Evolutionary conservation across 2,797 vertebrate genomes (phyloP).

Genomic region (Lophotriccus pileatus): DNA sequence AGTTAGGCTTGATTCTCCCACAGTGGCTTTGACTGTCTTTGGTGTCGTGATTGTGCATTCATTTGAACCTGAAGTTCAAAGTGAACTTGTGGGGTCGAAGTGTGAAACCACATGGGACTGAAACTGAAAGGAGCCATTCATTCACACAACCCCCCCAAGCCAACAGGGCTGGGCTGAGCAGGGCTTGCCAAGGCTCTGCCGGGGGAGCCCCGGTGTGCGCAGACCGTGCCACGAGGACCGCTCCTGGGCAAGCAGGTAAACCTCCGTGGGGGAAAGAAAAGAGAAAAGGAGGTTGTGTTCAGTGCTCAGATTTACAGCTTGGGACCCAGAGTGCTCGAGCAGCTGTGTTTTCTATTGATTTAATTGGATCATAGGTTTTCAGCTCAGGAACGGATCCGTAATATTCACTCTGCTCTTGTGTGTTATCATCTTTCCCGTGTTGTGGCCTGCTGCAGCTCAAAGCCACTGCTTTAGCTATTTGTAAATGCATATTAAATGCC

Average conservation of each 20-base stretch:
- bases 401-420: background rate
- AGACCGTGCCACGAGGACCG: accelerated
- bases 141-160: background rate
- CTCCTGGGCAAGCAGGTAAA: background rate
- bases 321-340: background rate
- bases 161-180: background rate
- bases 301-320: background rate
- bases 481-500: background rate
- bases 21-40: background rate
- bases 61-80: constrained; percentile 60
- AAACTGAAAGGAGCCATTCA: background rate
- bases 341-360: background rate
- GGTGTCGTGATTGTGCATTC: background rate
- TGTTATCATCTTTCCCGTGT: background rate
- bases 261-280: accelerated
- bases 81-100: constrained; percentile 57
- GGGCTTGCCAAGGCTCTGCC: accelerated
- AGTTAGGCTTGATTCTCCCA: background rate
- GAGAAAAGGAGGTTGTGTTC: background rate
- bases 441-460: background rate
- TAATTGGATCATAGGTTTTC: constrained; percentile 8
- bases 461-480: background rate
- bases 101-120: constrained; percentile 57
- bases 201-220: accelerated
- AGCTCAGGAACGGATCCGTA: background rate